Evolutionary conservation across 1,140 invertebrate genomes (phyloP), one percentile per base, ranked within the genome.

Genomic region (Pinna nobilis): DNA sequence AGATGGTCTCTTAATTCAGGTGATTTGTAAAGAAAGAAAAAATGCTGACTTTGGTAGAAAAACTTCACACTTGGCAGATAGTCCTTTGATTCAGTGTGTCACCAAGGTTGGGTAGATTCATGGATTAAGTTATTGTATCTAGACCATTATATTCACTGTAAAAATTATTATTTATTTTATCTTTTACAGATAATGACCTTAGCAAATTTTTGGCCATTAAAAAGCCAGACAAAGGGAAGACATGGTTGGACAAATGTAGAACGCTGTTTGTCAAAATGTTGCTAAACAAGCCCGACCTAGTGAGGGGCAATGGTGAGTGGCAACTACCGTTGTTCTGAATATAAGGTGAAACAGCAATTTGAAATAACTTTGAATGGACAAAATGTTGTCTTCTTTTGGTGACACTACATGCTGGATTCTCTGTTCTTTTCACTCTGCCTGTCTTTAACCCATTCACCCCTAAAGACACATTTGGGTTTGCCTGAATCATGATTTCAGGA

Each of bases 221-320:
- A 41, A 83, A 82, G 41, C 63, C 67, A 51, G 81, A 82, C 30
- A 79, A 81, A 57, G 78, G 75, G 2, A 71, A 75, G 47, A 51
- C 53, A 7, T 88, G 86, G 86, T 28, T 88, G 69, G 87, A 87
- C 9, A 88, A 87, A 77, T 87, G 85, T 72, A 76, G 81, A 55
- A 74, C 65, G 33, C 53, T 80, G 0, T 73, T 87, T 18, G 72
- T 61, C 18, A 84, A 81, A 64, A 75, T 84, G 23, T 63, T 87
- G 20, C 74, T 74, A 1, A 76, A 74, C 15, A 84, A 83, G 74
- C 80, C 84, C n/a, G 86, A 88, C 9, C 79, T 81, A 28, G 76
- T 81, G 20, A 86, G 85, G 59, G 86, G 84, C 23, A 83, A 79
- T 63, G 67, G 87, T 88, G 73, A 76, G 75, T 76, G 67, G n/a